Conservation (phyloP, 2,888 invertebrate genomes). For the Anoncus sp. region DNA sequence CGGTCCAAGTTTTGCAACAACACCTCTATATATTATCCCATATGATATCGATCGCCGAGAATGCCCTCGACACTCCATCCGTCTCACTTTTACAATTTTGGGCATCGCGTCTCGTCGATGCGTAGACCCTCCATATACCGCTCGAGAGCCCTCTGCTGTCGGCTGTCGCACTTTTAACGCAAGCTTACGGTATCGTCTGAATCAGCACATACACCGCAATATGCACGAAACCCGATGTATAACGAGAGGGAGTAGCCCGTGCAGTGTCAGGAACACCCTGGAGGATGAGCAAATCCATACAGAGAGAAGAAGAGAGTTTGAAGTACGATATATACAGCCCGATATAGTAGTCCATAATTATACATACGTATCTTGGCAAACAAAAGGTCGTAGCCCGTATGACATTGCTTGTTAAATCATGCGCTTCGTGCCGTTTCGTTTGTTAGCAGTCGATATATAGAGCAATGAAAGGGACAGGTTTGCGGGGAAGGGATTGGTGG, state of each 20-base stretch:
- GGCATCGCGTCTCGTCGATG: too few species aligned
- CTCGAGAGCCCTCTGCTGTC: too few species aligned
- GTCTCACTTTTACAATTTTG: neutral
- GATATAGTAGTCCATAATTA: neutral
- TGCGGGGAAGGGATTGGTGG: conserved; percentile 20
- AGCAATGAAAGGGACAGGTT: conserved; percentile 45
- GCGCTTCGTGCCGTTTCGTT: conserved; percentile 22
- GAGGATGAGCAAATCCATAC: conserved; percentile 3
- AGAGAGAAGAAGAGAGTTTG: conserved; percentile 11
- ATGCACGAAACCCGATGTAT: conserved; percentile 37
- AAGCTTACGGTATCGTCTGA: conserved; percentile 6
- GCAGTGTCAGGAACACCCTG: conserved; percentile 50
- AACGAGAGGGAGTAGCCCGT: conserved; percentile 26
- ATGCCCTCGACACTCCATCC: conserved; percentile 5
- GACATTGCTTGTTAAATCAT: neutral
- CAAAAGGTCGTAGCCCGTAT: neutral
- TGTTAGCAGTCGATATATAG: conserved; percentile 1
- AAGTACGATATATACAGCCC: neutral
- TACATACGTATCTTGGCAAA: neutral
- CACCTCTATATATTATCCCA: too few species aligned
- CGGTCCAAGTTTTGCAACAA: neutral
- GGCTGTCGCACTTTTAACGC: too few species aligned
- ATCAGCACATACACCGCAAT: conserved; percentile 15
- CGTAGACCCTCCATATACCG: too few species aligned
- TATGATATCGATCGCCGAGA: too few species aligned